Evolutionary conservation across 2,888 invertebrate species (phyloP), one percentile per base, ranked within the genome.

Genomic region (Rotaria sp.): DNA sequence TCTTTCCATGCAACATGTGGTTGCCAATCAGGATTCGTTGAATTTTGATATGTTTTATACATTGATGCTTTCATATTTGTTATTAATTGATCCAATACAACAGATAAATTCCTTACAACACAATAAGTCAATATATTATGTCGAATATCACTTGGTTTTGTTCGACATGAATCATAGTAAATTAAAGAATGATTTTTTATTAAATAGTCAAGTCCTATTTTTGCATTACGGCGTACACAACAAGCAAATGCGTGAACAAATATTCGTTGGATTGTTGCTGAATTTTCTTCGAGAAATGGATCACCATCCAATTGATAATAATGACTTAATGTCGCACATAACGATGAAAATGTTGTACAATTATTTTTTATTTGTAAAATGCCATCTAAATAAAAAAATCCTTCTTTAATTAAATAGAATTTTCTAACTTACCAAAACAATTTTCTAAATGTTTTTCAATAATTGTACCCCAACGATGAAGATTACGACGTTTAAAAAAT

Each of bases 181-280:
- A 80, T 80, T 45, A 80, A n/a, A 4, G 80, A 45, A 80, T 80
- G 80, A 80, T 80, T 80, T 80, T 80, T 80, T 11, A 80, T 80
- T 45, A 80, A 80, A 80, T 80, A 80, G n/a, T 80, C 80, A 13
- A 80, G 26, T 45, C 45, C 80, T 13, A 80, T 80, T 45, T 80
- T 80, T 24, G 80, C 80, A 80, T 80, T 80, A 26, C 80, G 80
- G 2, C 80, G 80, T 45, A 80, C 80, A 41, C 80, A 80, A 45
- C 80, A 80, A 45, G 80, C 80, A 80, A 80, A 80, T 80, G 80
- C 80, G n/a, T 80, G 80, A 80, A 80, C 80, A 80, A 80, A 80
- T 41, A 80, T 80, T 45, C 45, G 80, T 80, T 80, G 80, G 1
- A 80, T 80, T 80, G 41, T 80, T 45, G 80, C 24, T 11, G 80